phyloP scores from a whole-genome alignment of 2,888 invertebrate genomes.

The Drosophila macrospina region DNA sequence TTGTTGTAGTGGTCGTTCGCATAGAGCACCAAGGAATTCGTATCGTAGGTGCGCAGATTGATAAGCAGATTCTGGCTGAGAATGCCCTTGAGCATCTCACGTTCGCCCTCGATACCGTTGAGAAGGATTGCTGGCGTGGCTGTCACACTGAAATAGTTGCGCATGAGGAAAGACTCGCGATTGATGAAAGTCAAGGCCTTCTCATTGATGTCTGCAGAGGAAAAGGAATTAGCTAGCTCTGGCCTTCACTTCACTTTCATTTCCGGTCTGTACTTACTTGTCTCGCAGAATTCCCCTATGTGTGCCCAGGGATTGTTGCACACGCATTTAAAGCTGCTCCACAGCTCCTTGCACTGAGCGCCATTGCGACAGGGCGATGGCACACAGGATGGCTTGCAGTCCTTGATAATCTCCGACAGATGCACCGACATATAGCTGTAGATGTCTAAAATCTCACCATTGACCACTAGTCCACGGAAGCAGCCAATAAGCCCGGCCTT shows the following conservation, averaged over 20 bases:
- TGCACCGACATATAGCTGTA: conserved; percentile 97
- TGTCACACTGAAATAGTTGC: conserved; percentile 90
- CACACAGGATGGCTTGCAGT: conserved; percentile 97
- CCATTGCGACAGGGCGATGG: conserved; percentile 97
- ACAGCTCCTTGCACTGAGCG: conserved; percentile 94
- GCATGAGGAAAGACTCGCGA: conserved; percentile 91
- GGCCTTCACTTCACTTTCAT: background rate
- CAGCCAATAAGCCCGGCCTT: conserved; percentile 97
- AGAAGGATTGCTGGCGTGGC: conserved; percentile 86
- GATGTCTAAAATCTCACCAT: conserved; percentile 95
- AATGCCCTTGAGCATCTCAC: conserved; percentile 89
- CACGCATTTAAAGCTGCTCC: conserved; percentile 96
- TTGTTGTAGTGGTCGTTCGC: conserved; percentile 97
- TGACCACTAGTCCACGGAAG: conserved; percentile 95
- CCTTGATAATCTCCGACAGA: conserved; percentile 95
- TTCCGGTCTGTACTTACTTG: conserved; percentile 88
- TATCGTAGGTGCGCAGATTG: conserved; percentile 94
- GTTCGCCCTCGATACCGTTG: conserved; percentile 85
- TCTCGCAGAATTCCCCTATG: conserved; percentile 95
- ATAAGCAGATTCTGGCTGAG: conserved; percentile 93
- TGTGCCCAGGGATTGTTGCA: conserved; percentile 97
- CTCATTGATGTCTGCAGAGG: conserved; percentile 91
- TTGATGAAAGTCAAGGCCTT: conserved; percentile 95
- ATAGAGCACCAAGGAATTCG: conserved; percentile 93
- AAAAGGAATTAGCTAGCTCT: background rate